These are phyloP conservation scores for Catostylus mosaicus DNA, from an alignment of 30 jellyfish, hydroid and myxozoan species.

Conservation along the genomic window DNA sequence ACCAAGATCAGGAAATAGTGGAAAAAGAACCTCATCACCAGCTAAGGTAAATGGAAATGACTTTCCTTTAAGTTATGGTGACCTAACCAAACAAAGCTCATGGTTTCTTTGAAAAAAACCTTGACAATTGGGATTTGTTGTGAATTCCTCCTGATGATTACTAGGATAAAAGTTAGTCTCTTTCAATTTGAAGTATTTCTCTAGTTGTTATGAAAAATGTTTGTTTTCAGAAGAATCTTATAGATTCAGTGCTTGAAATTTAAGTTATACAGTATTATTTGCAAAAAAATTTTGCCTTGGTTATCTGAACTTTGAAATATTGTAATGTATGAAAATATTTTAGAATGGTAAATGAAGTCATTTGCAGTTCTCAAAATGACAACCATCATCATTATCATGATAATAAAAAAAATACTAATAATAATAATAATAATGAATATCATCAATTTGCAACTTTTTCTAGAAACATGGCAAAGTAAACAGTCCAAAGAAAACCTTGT, in stretches of 20 bases:
- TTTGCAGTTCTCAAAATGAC: background rate
- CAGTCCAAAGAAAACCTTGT: conserved; percentile 15
- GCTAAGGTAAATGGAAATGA: background rate
- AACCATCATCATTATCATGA: background rate
- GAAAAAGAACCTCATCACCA: background rate
- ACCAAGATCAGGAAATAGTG: background rate
- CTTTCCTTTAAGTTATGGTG: background rate
- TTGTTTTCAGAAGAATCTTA: background rate
- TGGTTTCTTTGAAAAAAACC: background rate
- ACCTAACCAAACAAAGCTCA: too few relatives aligned
- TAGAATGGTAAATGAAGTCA: background rate
- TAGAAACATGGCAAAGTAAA: background rate
- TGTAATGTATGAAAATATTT: too few relatives aligned
- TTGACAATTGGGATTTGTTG: background rate
- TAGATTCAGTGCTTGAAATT: too few relatives aligned
- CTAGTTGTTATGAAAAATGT: too few relatives aligned
- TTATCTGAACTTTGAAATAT: background rate
- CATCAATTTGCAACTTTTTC: background rate
- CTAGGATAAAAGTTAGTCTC: background rate
- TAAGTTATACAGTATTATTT: background rate
- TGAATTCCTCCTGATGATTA: background rate
- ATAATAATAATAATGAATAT: background rate
- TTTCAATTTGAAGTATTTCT: background rate
- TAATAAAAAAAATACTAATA: too few relatives aligned
- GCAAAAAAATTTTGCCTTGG: background rate